Percentiles rank a stretch among this genome's conserved stretches.
phyloP scores from a whole-genome alignment of 2,113 vertebrate species.

The Hemiprocne comata region DNA sequence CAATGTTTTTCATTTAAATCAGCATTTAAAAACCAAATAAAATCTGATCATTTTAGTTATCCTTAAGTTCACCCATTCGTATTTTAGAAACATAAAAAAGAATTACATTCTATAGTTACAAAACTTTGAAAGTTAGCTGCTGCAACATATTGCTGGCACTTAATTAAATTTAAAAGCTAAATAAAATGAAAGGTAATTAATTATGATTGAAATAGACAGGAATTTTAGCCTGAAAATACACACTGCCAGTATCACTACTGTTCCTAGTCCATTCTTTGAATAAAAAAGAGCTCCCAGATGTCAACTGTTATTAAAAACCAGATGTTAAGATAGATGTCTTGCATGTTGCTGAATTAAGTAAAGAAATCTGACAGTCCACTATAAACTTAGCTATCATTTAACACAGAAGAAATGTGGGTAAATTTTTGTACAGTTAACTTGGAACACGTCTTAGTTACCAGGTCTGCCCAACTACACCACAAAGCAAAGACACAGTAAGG shows the following conservation, averaged over 20 bases:
- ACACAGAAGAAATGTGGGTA: constrained; percentile 70
- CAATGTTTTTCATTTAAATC: constrained; percentile 12
- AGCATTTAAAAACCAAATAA: constrained; percentile 18
- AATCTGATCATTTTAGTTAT: not conserved
- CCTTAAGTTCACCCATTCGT: not conserved
- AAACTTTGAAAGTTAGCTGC: not conserved
- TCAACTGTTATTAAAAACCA: constrained; percentile 83
- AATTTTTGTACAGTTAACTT: constrained; percentile 71
- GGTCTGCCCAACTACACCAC: constrained; percentile 4
- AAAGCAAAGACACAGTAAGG: not conserved
- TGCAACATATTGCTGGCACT: constrained; percentile 48
- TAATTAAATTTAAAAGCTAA: constrained; percentile 72
- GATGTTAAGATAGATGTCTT: constrained; percentile 80
- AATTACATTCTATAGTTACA: constrained; percentile 1
- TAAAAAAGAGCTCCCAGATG: constrained; percentile 77
- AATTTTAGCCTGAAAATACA: constrained; percentile 74
- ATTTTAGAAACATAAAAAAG: not conserved
- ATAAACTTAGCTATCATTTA: constrained; percentile 85
- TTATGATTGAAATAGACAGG: constrained; percentile 81
- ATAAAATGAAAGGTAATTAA: constrained; percentile 70
- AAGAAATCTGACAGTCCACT: constrained; percentile 84
- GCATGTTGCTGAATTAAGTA: constrained; percentile 78
- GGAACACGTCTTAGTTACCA: constrained; percentile 38
- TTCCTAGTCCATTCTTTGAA: constrained; percentile 65
- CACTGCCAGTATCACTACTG: constrained; percentile 77